phyloP scores from a whole-genome alignment of 2,888 invertebrate species.

The Gonocerus acuteangulatus region DNA sequence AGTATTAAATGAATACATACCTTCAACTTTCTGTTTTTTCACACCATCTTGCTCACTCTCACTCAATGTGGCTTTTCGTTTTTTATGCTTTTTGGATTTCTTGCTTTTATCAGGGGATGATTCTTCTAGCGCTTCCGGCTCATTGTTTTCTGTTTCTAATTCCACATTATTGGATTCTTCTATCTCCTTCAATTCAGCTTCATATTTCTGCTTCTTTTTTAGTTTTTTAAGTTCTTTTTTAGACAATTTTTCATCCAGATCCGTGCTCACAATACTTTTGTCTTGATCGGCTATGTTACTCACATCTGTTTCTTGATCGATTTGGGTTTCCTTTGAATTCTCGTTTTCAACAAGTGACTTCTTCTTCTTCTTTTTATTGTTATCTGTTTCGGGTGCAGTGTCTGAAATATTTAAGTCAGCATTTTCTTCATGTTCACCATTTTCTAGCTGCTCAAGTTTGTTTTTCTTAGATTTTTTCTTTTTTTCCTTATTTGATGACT shows the following conservation, averaged over 20 bases:
- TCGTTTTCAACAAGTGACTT: neutral
- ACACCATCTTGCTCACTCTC: neutral
- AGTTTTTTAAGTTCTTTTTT: conserved; percentile 28
- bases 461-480: neutral
- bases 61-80: neutral
- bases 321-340: conserved; percentile 1
- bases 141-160: neutral
- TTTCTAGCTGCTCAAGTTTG: neutral
- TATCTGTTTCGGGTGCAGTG: neutral
- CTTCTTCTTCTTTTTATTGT: neutral
- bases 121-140: neutral
- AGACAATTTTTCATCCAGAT: conserved; percentile 5
- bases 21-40: conserved; percentile 16
- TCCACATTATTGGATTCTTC: neutral
- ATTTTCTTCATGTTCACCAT: too few species aligned
- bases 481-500: neutral
- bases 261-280: neutral
- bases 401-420: neutral
- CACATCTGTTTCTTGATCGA: neutral
- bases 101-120: neutral
- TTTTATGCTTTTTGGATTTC: conserved; percentile 7
- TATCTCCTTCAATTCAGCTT: conserved; percentile 11
- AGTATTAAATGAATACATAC: neutral
- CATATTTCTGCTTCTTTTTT: conserved; percentile 28
- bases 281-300: neutral